Base-by-base conservation (phyloP, 35 echinoderm and acorn worm genomes). In the Hemicentrotus pulcherrimus region DNA sequence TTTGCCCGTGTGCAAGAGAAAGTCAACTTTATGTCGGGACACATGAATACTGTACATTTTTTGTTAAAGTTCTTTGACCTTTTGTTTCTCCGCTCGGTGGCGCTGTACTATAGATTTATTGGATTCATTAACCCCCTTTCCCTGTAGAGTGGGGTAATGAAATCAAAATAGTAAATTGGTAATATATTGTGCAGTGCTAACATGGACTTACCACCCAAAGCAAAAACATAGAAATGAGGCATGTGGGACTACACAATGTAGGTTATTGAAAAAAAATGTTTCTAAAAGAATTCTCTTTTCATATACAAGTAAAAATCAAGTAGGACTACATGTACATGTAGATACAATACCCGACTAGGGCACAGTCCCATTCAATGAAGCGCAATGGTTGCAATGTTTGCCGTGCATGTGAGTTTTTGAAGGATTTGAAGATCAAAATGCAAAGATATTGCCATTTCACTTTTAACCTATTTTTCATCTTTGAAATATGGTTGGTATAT, bases 91-190 rank as follows among this genome's bases (percentile, higher is more conserved):
- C 65, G 6, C 7, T n/a, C 22, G 28, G 24, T 78, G 65, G 65
- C 65, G 65, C 65, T 78, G 65, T 78, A 78, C 65, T 78, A 78
- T 78, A 78, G 65, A 78, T 18, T 78, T 78, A 78, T 78, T 78
- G 65, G 65, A 78, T 78, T 78, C 65, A 78, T 78, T 78, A 78
- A 78, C 65, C 65, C 65, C 65, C 65, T 78, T 78, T 78, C 65
- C 22, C 65, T 78, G 19, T n/a, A 78, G 65, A 78, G 65, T 78
- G 65, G 65, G 65, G 65, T 78, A 78, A 78, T 78, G 65, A 78
- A 78, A 78, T 78, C 65, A 78, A 78, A 78, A 78, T 78, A 78
- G 65, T 78, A 78, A 78, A 78, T 78, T 78, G 65, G 65, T 78
- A 78, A 78, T 78, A 78, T 78, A 78, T 78, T 78, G 65, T 78